Base-by-base conservation (phyloP, 2,888 invertebrate genomes). In the Slavum lentiscoides region DNA sequence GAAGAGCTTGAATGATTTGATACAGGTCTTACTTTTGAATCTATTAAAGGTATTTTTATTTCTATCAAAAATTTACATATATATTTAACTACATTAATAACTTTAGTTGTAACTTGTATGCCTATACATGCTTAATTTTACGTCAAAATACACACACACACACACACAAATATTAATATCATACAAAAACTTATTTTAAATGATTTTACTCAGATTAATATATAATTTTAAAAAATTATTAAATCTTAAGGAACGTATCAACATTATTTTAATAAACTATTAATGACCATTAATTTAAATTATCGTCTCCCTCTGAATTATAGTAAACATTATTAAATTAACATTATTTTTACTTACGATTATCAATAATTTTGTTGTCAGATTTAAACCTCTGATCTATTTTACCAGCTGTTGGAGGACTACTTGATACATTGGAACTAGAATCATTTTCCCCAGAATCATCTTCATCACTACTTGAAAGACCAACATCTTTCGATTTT, bases 381-480 rank as follows among this genome's bases (percentile, higher is more conserved):
- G 66, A 76, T 69, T 68, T 74, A 55, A 69, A 62, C 5, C 76
- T 67, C 15, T 74, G 74, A 61, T 82, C 69, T 21, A 76, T 58
- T 70, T 82, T 83, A 49, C 82, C 81, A 17, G 83, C 82, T 17
- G 84, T 84, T n/a, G 83, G 83, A 15, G 84, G 84, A 73, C 83
- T 83, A 81, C 83, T 83, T 19, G 84, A 84, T 58, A 84, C 81
- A 81, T 83, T 84, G 55, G 83, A 83, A 66, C 83, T 83, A 43
- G 83, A 82, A 72, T 83, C 82, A n/a, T 83, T 84, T 68, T 30
- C 74, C 21, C n/a, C 58, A 13, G 83, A 84, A 76, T 84, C 84
- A 75, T 84, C 82, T 15, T 83, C 83, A 75, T 84, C 84, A 82
- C 83, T 84, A 74, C 84, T 84, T 49, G 84, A 83, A 62, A 84